Conservation (phyloP, 2,797 vertebrate genomes). For the Arctocebus calabarensis region DNA sequence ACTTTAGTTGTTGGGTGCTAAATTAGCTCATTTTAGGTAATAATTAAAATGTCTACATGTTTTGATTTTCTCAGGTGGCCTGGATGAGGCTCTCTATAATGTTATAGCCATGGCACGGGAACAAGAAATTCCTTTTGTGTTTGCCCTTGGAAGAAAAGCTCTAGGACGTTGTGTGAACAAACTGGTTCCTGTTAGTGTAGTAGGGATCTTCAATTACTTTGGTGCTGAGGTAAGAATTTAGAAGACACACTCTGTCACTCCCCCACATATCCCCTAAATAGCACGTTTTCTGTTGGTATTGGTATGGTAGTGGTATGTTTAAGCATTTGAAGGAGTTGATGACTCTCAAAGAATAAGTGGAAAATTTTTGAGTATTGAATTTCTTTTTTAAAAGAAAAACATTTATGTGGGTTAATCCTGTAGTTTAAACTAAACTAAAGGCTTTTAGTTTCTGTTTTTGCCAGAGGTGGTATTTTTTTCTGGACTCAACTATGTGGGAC, state of each 20-base stretch:
- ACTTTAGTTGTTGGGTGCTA: neutral
- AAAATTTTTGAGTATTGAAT: constrained; percentile 11
- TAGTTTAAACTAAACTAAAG: no score
- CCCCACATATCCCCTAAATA: rapidly evolving
- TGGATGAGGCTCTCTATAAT: constrained; percentile 98
- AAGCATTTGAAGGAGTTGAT: constrained; percentile 9
- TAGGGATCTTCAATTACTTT: constrained; percentile 98
- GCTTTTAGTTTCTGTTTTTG: constrained; percentile 22
- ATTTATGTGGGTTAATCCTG: neutral
- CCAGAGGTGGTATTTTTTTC: neutral
- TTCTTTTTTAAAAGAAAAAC: constrained; percentile 5
- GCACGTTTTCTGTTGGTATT: neutral
- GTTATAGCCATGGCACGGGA: constrained; percentile 99
- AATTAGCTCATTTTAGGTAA: neutral
- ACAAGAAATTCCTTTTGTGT: constrained; percentile 99
- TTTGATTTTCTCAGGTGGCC: constrained; percentile 90
- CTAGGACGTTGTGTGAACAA: constrained; percentile 99
- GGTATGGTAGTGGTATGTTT: neutral
- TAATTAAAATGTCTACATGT: neutral
- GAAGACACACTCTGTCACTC: neutral
- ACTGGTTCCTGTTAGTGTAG: constrained; percentile 97
- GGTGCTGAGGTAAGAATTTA: constrained; percentile 94
- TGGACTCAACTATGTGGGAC: neutral
- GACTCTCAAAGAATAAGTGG: constrained; percentile 75
- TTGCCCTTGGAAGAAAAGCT: constrained; percentile 97